Base-by-base conservation (phyloP, 1,140 invertebrate genomes). In the Conus ventricosus region DNA sequence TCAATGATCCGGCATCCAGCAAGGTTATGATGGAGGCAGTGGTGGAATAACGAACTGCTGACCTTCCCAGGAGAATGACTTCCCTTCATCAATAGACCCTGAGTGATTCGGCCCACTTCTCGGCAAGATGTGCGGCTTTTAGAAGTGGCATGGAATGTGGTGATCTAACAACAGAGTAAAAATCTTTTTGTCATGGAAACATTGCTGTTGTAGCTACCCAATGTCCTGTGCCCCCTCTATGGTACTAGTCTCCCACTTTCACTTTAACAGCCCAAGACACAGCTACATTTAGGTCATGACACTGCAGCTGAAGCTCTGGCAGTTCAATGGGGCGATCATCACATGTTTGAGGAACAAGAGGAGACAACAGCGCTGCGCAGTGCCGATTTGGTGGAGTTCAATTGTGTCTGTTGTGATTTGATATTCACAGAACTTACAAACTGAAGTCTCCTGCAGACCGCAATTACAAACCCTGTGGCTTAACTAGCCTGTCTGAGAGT, bases 1-100 rank as follows among this genome's bases (percentile, higher is more conserved):
- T 94, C 91, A 85, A 94, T 94, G 78, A 94, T 93, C 17, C 84
- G 91, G 87, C 93, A 94, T 11, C 93, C 93, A n/a, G 81, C 81
- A 10, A 94, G 93, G 57, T 91, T 91, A 88, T 11, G 93, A 93
- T 51, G 93, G 93, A 2, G 93, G 93, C 15, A 93, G 51, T 23
- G 93, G 90, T 27, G 93, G 93, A 27, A 94, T 82, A 27, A 89
- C 88, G 23, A 92, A 20, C 57, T 71, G 55, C 13, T 91, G 90
- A 23, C 89, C 85, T 13, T 83, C 89, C 93, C 93, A 94, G 3
- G 85, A 55, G 57, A 92, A 92, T 17, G 55, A 85, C 15, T 88
- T 54, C n/a, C 90, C 88, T 5, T 90, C 89, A n/a, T 81, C 75
- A 67, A 94, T 91, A 17, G 83, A 10, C 90, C 89, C 60, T 91